These are phyloP conservation scores for Coenonympha glycerion DNA, from an alignment of 2,888 invertebrate species.

Conservation along the genomic window DNA sequence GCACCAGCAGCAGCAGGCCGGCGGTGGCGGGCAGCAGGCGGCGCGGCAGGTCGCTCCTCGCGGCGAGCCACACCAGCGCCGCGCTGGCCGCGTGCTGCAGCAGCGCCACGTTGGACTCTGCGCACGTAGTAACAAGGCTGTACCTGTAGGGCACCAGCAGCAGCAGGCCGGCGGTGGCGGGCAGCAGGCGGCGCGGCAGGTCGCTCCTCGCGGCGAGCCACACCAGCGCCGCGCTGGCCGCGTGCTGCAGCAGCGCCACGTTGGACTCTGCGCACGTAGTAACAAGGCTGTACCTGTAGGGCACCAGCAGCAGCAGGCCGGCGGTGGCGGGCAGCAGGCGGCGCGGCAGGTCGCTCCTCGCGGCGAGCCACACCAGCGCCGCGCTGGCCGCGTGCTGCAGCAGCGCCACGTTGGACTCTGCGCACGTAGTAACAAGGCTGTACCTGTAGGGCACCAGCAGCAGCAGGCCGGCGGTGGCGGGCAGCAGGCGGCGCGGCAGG, in stretches of 20 bases:
- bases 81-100: constrained; percentile 91
- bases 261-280: no score
- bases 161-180: constrained; percentile 82
- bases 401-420: constrained; percentile 94
- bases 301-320: constrained; percentile 69
- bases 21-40: constrained; percentile 83
- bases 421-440: no score
- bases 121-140: no score
- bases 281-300: background rate
- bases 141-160: background rate
- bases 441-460: background rate
- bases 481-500: constrained; percentile 83
- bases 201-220: constrained; percentile 95
- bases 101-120: no score
- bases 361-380: constrained; percentile 93
- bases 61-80: constrained; percentile 93
- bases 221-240: constrained; percentile 89
- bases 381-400: constrained; percentile 91
- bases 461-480: constrained; percentile 82
- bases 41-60: constrained; percentile 88
- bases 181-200: constrained; percentile 83
- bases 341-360: constrained; percentile 88
- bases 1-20: constrained; percentile 69
- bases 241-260: constrained; percentile 91
- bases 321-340: constrained; percentile 83